Base-by-base conservation (phyloP, 2,888 invertebrate genomes). In the Euproctis similis region DNA sequence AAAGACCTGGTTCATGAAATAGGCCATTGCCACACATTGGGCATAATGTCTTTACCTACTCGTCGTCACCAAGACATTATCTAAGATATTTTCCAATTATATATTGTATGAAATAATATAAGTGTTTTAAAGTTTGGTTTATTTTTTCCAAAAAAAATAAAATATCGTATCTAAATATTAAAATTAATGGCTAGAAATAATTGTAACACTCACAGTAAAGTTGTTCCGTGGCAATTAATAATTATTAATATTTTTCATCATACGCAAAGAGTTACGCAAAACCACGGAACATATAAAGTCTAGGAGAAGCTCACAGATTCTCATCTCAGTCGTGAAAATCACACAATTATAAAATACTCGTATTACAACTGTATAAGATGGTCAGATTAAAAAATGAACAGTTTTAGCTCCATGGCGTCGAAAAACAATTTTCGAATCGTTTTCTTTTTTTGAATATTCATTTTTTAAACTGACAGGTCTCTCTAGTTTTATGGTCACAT, bases 311-410 rank as follows among this genome's bases (percentile, higher is more conserved):
- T 71, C 69, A 65, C 60, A 55, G 59, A 61, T 59, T 64, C 60
- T 71, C 72, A 72, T 71, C n/a, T n/a, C 73, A 72, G 69, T 71
- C 71, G 54, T 62, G 56, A 59, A 54, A 57, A 59, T 64, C 67
- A 70, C 67, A 66, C 62, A 58, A 59, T 51, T 53, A 58, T 57
- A 53, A 51, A 53, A 4, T 4, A 14, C 4, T 14, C 14, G 14
- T 53, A 51, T 51, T 56, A 58, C 57, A 63, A 60, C 58, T 62
- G 63, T 56, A 55, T 53, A 45, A 48, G 42, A 53, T 44, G 46
- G 49, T 53, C 62, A 57, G 59, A 61, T 59, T 51, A 55, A 61
- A 60, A 49, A 43, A 45, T 39, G 41, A 41, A 35, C 24, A 28
- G 14, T n/a, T n/a, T n/a, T n/a, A 33, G 27, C 36, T 42, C 31